Base-by-base conservation (phyloP, 2,797 vertebrate genomes). In the Pipistrellus pipistrellus region DNA sequence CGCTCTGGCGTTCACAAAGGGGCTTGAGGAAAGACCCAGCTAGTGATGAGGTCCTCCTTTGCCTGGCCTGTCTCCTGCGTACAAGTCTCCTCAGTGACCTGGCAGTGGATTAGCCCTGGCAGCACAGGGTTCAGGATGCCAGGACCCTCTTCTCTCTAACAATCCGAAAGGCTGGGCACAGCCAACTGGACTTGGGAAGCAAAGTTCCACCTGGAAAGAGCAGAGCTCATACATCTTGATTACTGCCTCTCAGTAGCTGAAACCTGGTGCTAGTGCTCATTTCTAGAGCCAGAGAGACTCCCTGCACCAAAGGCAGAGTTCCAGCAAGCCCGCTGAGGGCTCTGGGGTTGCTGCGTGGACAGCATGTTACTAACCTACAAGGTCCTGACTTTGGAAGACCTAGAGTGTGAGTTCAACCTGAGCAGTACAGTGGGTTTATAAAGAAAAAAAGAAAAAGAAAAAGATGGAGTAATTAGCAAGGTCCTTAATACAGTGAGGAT, bases 321-420 rank as follows among this genome's bases (percentile, higher is more conserved):
- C 81, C 27, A 71, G 30, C 32, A 82, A 77, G 18, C 6, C 32
- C 2, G 2, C 38, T 69, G 38, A 76, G 69, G 53, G 6, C 41
- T 55, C 76, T 66, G 38, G 17, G 17, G 46, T 35, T 35, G 55
- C 41, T 25, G 20, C 27, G 11, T 23, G 46, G 83, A 71, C 59
- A 62, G 38, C 27, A 83, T 5, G 32, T 76, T 71, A 85, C 27
- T 27, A 85, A 62, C 10, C 32, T 51, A 90, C 51, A 81, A 53
- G 35, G 25, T n/a, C 38, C 53, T 38, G 32, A 77, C 66, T 55
- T 72, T 87, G 46, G 46, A 90, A 93, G 35, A 93, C 72, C n/a
- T 17, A 72, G 53, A 87, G n/a, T 48, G 13, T 55, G 10, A 85
- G 21, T 46, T 44, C 86, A 27, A 72, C 38, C 55, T 88, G 77